These are phyloP conservation scores for Leptinotarsa defecta DNA, from an alignment of 1,140 invertebrate genomes.

Conservation along the genomic window DNA sequence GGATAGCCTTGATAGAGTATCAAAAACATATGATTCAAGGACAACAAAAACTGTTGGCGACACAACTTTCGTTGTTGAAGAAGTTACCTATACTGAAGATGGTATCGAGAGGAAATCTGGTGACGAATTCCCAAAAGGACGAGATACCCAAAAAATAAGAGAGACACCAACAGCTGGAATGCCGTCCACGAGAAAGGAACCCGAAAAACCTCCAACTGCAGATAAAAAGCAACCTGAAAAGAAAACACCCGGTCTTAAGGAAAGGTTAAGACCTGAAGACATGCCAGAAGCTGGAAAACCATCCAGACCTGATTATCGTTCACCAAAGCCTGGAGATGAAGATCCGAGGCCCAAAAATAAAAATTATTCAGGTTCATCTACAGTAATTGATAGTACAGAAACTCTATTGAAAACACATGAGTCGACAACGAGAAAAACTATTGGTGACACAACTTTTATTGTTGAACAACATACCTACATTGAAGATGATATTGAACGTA, in stretches of 20 bases:
- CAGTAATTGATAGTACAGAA: not conserved
- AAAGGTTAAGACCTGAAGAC: constrained; percentile 10
- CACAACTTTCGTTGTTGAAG: not conserved
- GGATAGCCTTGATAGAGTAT: not conserved
- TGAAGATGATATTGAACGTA: not conserved
- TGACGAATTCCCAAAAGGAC: not conserved
- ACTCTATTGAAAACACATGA: not conserved
- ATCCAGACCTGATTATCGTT: not conserved
- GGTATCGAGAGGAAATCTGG: not conserved
- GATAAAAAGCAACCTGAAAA: constrained; percentile 1
- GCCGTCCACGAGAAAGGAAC: too few species aligned
- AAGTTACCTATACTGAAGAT: not conserved
- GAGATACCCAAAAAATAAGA: not conserved
- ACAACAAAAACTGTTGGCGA: not conserved
- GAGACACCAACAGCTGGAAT: constrained; percentile 14
- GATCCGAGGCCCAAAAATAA: not conserved
- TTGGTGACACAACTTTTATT: not conserved
- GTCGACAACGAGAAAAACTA: not conserved
- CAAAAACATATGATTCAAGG: not conserved
- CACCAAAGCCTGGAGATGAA: not conserved
- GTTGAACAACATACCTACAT: not conserved
- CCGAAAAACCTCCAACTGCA: not conserved
- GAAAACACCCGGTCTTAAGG: not conserved
- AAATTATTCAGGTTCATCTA: not conserved
- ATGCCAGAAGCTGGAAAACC: constrained; percentile 17